Evolutionary conservation across 2,797 vertebrate species (phyloP).

Genomic region (Dipus sagitta): DNA sequence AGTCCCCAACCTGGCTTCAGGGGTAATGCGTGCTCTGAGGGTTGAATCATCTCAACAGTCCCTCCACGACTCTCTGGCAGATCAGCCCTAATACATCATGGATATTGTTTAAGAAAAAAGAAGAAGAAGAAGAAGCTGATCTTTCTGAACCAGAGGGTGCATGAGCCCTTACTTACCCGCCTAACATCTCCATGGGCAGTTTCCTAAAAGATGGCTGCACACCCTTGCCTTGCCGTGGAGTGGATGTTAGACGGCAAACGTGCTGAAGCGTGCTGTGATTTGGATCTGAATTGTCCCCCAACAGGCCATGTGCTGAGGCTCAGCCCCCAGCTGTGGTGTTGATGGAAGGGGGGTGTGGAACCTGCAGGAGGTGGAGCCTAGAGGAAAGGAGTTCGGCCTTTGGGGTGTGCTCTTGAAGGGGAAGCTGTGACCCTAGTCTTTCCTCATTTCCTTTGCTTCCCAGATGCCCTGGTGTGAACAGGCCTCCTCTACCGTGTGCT

Average conservation of each 20-base stretch:
- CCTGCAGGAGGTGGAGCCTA: not conserved
- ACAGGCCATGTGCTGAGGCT: not conserved
- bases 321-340: not conserved
- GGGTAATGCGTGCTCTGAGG: not conserved
- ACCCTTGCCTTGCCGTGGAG: not conserved
- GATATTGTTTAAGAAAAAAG: too few species aligned
- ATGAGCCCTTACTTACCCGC: not conserved
- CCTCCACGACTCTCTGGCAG: too few species aligned
- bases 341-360: not conserved
- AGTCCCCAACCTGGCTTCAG: not conserved
- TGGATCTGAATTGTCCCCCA: not conserved
- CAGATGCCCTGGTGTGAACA: not conserved
- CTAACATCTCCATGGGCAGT: too few species aligned
- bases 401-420: not conserved
- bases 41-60: not conserved
- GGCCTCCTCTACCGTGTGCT: too few species aligned
- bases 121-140: not conserved
- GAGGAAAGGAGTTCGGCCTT: not conserved
- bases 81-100: not conserved
- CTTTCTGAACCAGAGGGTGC: not conserved
- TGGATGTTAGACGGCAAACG: not conserved
- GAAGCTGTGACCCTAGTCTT: not conserved
- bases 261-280: not conserved
- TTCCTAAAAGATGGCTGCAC: accelerated
- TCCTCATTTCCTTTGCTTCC: not conserved